Percentiles rank a stretch among this genome's conserved stretches.
Conservation (phyloP, 2,113 vertebrate species). For the Tetrax tetrax region DNA sequence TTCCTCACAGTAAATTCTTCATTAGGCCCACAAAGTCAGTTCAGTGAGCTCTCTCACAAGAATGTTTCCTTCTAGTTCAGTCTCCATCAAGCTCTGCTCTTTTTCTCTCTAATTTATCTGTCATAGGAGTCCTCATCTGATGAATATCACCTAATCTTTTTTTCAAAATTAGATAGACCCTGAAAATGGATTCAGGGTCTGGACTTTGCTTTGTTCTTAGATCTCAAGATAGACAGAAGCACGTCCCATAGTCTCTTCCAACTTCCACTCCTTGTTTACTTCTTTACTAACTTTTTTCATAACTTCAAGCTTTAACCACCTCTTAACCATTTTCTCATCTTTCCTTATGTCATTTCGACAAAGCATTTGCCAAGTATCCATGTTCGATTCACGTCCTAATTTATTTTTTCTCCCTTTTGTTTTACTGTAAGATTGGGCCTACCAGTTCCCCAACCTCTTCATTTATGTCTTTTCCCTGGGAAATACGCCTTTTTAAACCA, state of each 20-base stretch:
- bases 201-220: background rate
- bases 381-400: background rate
- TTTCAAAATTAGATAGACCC: background rate
- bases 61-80: background rate
- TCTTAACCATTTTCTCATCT: background rate
- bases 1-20: background rate
- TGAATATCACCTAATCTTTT: background rate
- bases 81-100: background rate
- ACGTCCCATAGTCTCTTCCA: background rate
- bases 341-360: background rate
- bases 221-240: background rate
- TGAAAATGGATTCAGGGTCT: background rate
- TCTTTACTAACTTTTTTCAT: background rate
- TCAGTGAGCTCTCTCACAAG: background rate
- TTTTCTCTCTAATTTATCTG: background rate
- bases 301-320: background rate
- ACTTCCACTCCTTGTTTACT: background rate
- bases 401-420: background rate
- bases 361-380: background rate
- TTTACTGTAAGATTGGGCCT: background rate
- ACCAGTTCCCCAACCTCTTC: accelerated
- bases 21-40: background rate
- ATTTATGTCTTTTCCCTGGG: background rate
- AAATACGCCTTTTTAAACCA: accelerated
- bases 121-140: background rate